Base-by-base conservation (phyloP, 2,113 vertebrate genomes). In the Forbesichthys agassizii region DNA sequence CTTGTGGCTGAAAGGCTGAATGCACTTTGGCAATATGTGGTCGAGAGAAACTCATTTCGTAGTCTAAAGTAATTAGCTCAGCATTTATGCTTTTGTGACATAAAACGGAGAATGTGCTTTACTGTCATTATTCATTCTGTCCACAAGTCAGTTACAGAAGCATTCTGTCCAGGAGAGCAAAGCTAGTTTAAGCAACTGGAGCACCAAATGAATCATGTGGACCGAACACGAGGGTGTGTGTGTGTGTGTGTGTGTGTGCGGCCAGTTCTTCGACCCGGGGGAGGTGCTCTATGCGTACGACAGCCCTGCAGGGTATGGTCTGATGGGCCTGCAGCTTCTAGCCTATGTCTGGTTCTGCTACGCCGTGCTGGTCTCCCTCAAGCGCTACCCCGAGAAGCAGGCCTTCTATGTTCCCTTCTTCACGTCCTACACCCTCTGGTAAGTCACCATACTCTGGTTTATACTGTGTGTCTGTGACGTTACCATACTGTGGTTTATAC, bases 321-420 rank as follows among this genome's bases (percentile, higher is more conserved):
- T 96, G 79, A 96, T 97, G 78, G 91, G 92, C 12, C 91, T 97
- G 71, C 95, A 96, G 92, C 93, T 95, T 75, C 90, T 95, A 10
- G 96, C 96, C 16, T 97, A 96, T 6, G 94, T 96, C 76, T 97
- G 96, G 96, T 97, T 97, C 90, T 95, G 94, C 89, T 96, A 95
- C 0, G 95, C 95, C 0, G 95, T 97, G 52, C 91, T 96, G 49
- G 83, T 95, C 83, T 95, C 96, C 0, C 92, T 96, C 73, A 96
- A 96, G 63, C 95, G 94, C 80, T 96, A 95, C 68, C 95, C 95
- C 0, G 95, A 96, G 87, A 96, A 96, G 66, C 95, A 96, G 75
- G 93, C 94, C 9, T 97, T 97, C 84, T 97, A 96, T 5, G 88
- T 96, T 71, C 95, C 95, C 14, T 96, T 97, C 92, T 96, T 96